Percentiles rank a stretch among this genome's conserved stretches.
These are phyloP conservation scores for Eumacrocentrus americanus DNA, from an alignment of 2,888 invertebrate genomes.

Conservation along the genomic window DNA sequence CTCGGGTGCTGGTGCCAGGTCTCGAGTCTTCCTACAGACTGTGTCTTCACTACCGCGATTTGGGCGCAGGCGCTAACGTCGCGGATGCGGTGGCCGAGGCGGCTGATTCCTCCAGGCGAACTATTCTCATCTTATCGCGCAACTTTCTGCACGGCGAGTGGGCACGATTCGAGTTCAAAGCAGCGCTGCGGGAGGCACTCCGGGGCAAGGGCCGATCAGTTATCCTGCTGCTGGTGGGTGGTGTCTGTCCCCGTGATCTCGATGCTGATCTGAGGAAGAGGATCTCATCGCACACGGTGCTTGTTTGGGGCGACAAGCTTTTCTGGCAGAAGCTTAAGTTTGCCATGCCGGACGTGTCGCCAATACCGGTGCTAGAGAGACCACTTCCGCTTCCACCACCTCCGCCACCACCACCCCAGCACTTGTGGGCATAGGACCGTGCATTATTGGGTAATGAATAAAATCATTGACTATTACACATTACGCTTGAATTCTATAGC, in stretches of 20 bases:
- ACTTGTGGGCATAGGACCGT: constrained; percentile 75
- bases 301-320: constrained; percentile 92
- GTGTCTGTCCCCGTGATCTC: constrained; percentile 85
- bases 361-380: constrained; percentile 56
- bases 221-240: constrained; percentile 89
- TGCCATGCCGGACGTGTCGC: constrained; percentile 78
- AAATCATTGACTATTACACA: no score
- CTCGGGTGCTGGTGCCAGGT: constrained; percentile 85
- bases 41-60: constrained; percentile 90
- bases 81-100: constrained; percentile 93
- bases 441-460: no score
- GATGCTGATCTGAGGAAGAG: constrained; percentile 90
- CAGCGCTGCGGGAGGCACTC: constrained; percentile 88
- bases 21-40: constrained; percentile 86
- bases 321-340: constrained; percentile 97
- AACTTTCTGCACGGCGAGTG: constrained; percentile 95
- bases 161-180: constrained; percentile 94
- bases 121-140: constrained; percentile 88
- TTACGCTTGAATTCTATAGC: no score
- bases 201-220: constrained; percentile 85
- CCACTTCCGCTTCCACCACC: constrained; percentile 53
- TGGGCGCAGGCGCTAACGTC: constrained; percentile 86
- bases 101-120: constrained; percentile 87
- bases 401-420: constrained; percentile 71
- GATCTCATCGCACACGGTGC: constrained; percentile 87